Evolutionary conservation across 2,888 invertebrate species (phyloP), one percentile per base, ranked within the genome.

Genomic region (Melikaiella ostensackeni): DNA sequence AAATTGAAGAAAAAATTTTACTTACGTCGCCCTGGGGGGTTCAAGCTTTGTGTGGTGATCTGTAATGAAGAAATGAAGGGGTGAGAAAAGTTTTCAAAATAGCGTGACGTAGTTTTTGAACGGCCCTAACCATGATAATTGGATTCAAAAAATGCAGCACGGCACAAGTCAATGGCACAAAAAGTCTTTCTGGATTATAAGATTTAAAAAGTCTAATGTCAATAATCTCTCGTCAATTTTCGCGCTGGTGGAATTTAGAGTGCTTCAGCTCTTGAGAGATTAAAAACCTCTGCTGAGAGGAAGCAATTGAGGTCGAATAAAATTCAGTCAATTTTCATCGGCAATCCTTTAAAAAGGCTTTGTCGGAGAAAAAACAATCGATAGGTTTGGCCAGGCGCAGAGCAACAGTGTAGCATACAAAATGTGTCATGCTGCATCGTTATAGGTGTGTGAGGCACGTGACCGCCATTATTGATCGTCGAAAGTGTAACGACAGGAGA

Each of bases 391-490:
- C 70, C 50, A 70, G 70, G 70, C 70, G 70, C 70, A 70, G 70
- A 70, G 70, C 50, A 70, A 77, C 75, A 76, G 76, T 78, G 75
- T 80, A 79, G 76, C 77, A 78, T 79, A 78, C 79, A 74, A 81
- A 82, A 83, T 82, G 78, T 84, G 81, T 83, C 80, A 81, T 79
- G 81, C 80, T 83, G 83, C 83, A 82, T 82, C 81, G 81, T 83
- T 82, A 80, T 77, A 80, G 82, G 80, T 81, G 84, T 84, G 82
- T 80, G 77, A 82, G 81, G 80, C 84, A 84, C 83, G 83, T 84
- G 84, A 84, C 82, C 80, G 77, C 77, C 82, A 84, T 84, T 84
- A 84, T 84, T 84, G 84, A 84, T 84, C 84, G 83, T 80, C 77
- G 78, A 79, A 81, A 82, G 82, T 81, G 80, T 80, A 81, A 84